Base-by-base conservation (phyloP, 2,888 invertebrate species). In the Bibio marci region DNA sequence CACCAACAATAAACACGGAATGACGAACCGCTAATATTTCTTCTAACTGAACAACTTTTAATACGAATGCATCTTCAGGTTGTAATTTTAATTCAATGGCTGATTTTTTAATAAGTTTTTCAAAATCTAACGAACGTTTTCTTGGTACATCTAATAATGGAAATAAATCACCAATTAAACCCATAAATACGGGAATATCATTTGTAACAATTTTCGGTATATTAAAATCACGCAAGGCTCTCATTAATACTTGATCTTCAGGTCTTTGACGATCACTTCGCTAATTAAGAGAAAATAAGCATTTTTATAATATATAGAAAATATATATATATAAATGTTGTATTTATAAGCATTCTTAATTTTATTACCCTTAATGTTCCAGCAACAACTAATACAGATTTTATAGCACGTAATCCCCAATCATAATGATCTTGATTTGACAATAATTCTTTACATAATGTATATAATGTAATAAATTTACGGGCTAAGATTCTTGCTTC, bases 361-460 rank as follows among this genome's bases (percentile, higher is more conserved):
- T 17, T 27, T 77, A 69, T 91, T 18, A 41, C 41, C 28, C 33
- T 92, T 35, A 94, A 65, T 22, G 90, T 80, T 33, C 94, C 95
- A 41, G 94, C 94, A 4, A 94, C 91, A 1, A 94, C 92, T 37
- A 95, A 65, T 17, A 95, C 91, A 37, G 92, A 92, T 58, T 95
- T 95, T 52, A 95, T 94, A 35, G 94, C 94, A 47, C 95, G 65
- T 40, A 95, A 66, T n/a, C 95, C 95, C 94, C 94, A 91, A 66
- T 95, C 95, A 55, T 95, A 95, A 61, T 95, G 95, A 59, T 95
- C 92, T 62, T 91, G 86, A 57, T 92, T 91, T 34, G 91, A 92
- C 10, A 94, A 65, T 47, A 94, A 63, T 59, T 94, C 94, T 48
- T 76, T 74, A 56, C 94, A 95, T 45, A 95, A 63, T 6, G 81